Base-by-base conservation (phyloP, 1,140 invertebrate species). In the Sycophila sp. region DNA sequence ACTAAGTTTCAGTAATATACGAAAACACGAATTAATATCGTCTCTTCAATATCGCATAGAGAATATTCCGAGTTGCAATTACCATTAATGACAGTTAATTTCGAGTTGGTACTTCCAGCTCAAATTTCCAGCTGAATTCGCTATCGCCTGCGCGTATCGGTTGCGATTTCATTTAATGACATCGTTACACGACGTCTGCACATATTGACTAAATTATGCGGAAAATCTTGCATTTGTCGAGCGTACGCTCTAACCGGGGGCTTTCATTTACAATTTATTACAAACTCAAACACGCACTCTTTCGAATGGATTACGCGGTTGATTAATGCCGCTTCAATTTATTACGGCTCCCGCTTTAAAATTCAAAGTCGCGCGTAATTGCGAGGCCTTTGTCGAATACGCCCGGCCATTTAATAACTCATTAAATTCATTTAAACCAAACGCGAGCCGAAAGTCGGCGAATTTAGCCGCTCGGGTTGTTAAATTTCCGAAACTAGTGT, bases 51-150 rank as follows among this genome's bases (percentile, higher is more conserved):
- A 34, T 34, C 17, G 11, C 17, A 32, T 24, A 53, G 15, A 22
- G 13, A 6, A 36, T 36, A 56, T 56, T 10, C 32, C 17, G 1
- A 38, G 34, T 8, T 24, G 19, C 34, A 58, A 58, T 58, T 36
- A 58, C 26, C 55, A 58, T 24, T 58, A 58, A 58, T 58, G 34
- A 26, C 55, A 58, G 55, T 58, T 58, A 24, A 58, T 58, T 58
- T 58, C 19, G 19, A 22, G 19, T 6, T 38, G 55, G 2, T 58
- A 26, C 34, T 34, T 56, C 53, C 45, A 8, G 8, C 32, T 24
- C 34, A 34, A 40, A 40, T 40, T 38, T 58, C 34, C 7, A 40
- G 55, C 53, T 34, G 53, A 56, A 36, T 36, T 36, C 17, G 32
- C 53, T 36, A 56, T 22, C 8, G 32, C 22, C 22, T 6, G 17